These are phyloP conservation scores for Stichopus chloronotus DNA, from an alignment of 35 echinoderm and acorn worm genomes.

Conservation along the genomic window DNA sequence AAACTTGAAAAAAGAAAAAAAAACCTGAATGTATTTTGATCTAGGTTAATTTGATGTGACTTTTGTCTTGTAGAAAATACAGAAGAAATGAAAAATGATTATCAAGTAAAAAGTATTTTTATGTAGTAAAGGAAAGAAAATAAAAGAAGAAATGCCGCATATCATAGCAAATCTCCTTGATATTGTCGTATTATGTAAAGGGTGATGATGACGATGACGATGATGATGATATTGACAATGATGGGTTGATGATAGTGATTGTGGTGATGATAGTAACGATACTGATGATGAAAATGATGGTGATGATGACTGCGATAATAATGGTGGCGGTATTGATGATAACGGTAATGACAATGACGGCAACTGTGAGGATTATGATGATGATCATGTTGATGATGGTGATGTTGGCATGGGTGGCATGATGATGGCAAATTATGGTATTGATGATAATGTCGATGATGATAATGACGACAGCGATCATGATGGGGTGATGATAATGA, in stretches of 20 bases:
- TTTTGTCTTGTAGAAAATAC: no score
- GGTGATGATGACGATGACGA: conserved; percentile 23
- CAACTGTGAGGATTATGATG: conserved; percentile 26
- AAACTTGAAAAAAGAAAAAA: no score
- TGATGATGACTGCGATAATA: neutral
- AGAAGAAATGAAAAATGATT: no score
- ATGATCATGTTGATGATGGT: conserved; percentile 25
- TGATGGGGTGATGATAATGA: conserved; percentile 17
- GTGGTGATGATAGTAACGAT: conserved; percentile 8
- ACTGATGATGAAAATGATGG: conserved; percentile 19
- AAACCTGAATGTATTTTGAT: no score
- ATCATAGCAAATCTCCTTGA: no score
- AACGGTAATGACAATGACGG: conserved; percentile 15
- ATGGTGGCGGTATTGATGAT: conserved; percentile 23
- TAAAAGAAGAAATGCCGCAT: no score
- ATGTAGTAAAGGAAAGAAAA: no score
- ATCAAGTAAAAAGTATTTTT: no score
- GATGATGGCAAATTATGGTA: conserved; percentile 20
- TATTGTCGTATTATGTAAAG: neutral
- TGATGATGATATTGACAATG: neutral
- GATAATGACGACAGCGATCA: neutral
- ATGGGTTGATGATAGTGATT: neutral
- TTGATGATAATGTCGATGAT: conserved; percentile 38
- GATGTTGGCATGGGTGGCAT: neutral
- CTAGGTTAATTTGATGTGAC: no score